Evolutionary conservation across 2,797 vertebrate species (phyloP).

Genomic region (Phrynocephalus vlangalii): DNA sequence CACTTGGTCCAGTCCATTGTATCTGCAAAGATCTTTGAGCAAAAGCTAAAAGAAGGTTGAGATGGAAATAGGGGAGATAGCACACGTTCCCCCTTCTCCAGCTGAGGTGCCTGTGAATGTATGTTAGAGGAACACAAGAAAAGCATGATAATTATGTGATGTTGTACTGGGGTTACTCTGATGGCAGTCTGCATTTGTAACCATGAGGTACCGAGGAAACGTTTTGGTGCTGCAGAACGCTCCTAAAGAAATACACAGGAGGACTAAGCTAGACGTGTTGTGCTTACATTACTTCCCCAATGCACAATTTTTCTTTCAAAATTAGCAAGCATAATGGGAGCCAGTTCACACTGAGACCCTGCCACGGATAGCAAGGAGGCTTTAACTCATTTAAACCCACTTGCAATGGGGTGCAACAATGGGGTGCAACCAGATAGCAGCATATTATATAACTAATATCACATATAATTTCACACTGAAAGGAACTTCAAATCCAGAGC

Average conservation of each 20-base stretch:
- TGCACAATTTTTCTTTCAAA: too few species aligned
- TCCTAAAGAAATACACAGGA: not conserved
- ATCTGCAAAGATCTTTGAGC: not conserved
- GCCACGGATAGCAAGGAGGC: too few species aligned
- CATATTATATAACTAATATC: not conserved
- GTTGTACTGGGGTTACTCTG: not conserved
- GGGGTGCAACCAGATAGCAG: not conserved
- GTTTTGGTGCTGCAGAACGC: not conserved
- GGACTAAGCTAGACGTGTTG: not conserved
- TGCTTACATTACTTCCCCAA: not conserved
- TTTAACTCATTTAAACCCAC: too few species aligned
- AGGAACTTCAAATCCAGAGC: not conserved
- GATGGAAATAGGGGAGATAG: not conserved
- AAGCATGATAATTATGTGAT: not conserved
- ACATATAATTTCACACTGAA: not conserved
- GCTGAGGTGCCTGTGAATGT: not conserved
- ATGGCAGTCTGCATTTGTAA: not conserved
- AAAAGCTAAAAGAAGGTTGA: not conserved
- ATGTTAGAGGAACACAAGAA: not conserved
- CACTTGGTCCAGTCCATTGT: not conserved
- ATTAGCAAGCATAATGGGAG: too few species aligned
- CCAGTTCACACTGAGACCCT: too few species aligned
- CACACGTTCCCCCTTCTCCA: not conserved
- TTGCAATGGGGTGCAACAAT: too few species aligned
- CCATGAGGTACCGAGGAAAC: too few species aligned